Base-by-base conservation (phyloP, 2,888 invertebrate species). In the Tenthredo mesomela region DNA sequence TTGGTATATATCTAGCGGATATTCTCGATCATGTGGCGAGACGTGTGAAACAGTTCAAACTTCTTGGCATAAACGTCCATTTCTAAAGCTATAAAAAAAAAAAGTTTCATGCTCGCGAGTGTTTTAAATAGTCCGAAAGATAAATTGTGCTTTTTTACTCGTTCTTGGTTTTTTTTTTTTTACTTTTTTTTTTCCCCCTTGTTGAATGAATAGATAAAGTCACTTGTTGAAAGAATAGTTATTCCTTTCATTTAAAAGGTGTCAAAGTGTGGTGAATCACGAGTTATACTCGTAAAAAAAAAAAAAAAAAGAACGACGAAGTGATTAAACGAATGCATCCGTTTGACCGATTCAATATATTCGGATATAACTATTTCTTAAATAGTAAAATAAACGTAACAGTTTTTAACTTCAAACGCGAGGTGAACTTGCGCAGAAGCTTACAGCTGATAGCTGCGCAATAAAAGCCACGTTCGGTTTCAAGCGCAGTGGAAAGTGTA, bases 341-440 rank as follows among this genome's bases (percentile, higher is more conserved):
- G 33, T 25, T 40, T 21, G 25, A 33, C 50, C 58, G 37, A 50
- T 80, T 58, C 61, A 18, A 50, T n/a, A 33, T n/a, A 50, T 77
- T 77, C 77, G 54, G 9, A 29, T 54, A 50, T 50, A 54, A 77
- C 29, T n/a, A 40, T 40, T 40, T 9, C 15, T 15, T 21, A n/a
- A 80, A 37, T 12, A 10, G 61, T 37, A 33, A n/a, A 80, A 10
- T 12, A 80, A 50, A 80, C 80, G 33, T 80, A 25, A 61, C 61
- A 80, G 21, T 61, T 80, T 80, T 82, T 29, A 33, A 82, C 29
- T 47, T 29, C 18, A 37, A 80, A 15, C 82, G 67, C 47, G 82
- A 70, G 21, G 82, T 82, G 82, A 82, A 80, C 84, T 58, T 84
- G 84, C 84, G 84, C 84, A 84, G 77, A 77, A 84, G 84, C 84